These are phyloP conservation scores for Cheilinus undulatus DNA, from an alignment of 2,113 vertebrate genomes.

Conservation along the genomic window DNA sequence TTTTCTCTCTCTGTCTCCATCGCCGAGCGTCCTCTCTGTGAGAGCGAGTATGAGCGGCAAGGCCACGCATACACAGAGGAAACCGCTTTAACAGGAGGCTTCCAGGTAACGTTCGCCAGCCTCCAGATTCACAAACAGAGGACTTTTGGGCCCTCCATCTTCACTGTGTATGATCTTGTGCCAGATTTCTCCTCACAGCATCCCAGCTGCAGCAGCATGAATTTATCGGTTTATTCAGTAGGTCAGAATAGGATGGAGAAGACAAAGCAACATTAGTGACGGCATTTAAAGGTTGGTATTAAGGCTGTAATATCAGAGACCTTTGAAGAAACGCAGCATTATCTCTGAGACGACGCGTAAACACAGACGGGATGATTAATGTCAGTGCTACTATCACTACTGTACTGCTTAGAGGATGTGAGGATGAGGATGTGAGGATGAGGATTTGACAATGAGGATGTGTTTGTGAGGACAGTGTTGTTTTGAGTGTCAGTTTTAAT, in stretches of 20 bases:
- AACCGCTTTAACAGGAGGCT: conserved; percentile 30
- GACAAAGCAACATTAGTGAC: conserved; percentile 9
- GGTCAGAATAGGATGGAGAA: too few species aligned
- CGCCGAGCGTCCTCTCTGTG: conserved; percentile 55
- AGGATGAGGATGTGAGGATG: not conserved
- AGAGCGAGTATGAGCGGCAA: conserved; percentile 45
- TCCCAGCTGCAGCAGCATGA: not conserved
- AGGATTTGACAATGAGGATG: not conserved
- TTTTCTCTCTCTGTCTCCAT: conserved; percentile 40
- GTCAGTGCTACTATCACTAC: conserved; percentile 20
- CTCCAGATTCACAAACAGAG: conserved; percentile 34
- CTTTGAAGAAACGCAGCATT: conserved; percentile 29
- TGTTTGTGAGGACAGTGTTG: not conserved
- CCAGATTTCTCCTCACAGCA: conserved; percentile 10
- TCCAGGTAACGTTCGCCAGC: conserved; percentile 48
- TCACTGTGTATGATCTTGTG: conserved; percentile 10
- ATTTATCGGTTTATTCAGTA: conserved; percentile 17
- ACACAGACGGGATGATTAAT: conserved; percentile 44
- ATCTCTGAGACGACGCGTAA: conserved; percentile 10
- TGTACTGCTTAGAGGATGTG: not conserved
- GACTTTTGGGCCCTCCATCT: conserved; percentile 29
- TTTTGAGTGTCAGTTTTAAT: not conserved
- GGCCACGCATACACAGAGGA: conserved; percentile 25
- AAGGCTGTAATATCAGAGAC: conserved; percentile 26
- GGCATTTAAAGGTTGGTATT: conserved; percentile 53